Percentiles rank a stretch among this genome's conserved stretches.
phyloP scores from a whole-genome alignment of 2,797 vertebrate species.

The Nyctalus aviator region DNA sequence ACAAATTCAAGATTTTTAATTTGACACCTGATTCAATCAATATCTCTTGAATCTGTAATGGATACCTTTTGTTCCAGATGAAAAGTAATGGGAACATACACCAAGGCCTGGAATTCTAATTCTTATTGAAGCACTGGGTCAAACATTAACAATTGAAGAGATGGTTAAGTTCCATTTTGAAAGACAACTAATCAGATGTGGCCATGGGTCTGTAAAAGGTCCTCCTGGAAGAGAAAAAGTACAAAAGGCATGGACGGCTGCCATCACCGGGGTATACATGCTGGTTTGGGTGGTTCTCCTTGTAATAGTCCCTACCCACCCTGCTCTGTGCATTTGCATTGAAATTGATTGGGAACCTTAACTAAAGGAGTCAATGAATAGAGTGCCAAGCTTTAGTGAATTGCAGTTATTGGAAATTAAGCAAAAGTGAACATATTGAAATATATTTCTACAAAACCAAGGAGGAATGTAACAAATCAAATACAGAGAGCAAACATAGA shows the following conservation, averaged over 20 bases:
- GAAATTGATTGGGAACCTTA: not conserved
- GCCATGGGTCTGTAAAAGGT: not conserved
- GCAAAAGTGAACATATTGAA: constrained; percentile 17
- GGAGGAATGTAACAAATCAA: not conserved
- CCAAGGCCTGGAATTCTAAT: not conserved
- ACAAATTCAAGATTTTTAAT: not conserved
- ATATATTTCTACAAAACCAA: not conserved
- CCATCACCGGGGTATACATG: not conserved
- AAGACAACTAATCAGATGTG: not conserved
- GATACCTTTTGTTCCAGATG: not conserved
- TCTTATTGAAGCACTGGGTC: not conserved
- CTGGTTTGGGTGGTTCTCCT: not conserved
- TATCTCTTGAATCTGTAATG: not conserved
- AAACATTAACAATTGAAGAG: not conserved
- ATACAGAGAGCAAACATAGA: not conserved
- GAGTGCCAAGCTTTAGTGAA: not conserved
- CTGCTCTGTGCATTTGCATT: not conserved
- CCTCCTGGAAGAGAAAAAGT: not conserved
- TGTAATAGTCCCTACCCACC: not conserved
- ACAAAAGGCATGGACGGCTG: not conserved
- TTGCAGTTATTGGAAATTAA: not conserved
- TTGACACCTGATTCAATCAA: not conserved
- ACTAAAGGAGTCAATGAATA: not conserved
- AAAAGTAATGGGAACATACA: not conserved
- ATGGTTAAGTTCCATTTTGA: not conserved